Conservation (phyloP, 2,797 vertebrate genomes). For the Meda fulgida region DNA sequence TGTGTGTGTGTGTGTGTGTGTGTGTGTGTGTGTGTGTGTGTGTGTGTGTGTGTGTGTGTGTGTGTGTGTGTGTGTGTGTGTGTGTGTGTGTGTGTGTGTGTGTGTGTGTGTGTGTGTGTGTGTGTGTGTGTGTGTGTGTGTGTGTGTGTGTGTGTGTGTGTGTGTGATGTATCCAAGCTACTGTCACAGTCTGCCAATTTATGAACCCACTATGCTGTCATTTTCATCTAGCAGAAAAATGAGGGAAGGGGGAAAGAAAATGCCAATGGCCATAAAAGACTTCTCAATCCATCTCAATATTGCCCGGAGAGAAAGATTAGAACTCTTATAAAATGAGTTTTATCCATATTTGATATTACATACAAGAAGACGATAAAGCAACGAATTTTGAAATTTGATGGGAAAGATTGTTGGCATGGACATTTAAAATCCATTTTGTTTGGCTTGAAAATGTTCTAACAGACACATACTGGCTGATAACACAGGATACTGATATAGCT, state of each 20-base stretch:
- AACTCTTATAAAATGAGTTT: neutral
- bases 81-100: neutral
- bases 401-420: constrained; percentile 47
- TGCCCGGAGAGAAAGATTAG: neutral
- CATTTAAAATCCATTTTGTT: constrained; percentile 42
- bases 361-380: constrained; percentile 10
- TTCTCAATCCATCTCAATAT: neutral
- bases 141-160: neutral
- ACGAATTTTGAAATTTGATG: constrained; percentile 34
- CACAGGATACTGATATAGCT: constrained; percentile 52
- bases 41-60: neutral
- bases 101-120: neutral
- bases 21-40: neutral
- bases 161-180: neutral
- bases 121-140: too few species aligned
- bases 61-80: neutral
- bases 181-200: neutral
- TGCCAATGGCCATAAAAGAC: neutral
- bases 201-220: too few species aligned
- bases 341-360: neutral
- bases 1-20: neutral
- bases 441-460: constrained; percentile 45
- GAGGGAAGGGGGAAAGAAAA: too few species aligned
- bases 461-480: constrained; percentile 53
- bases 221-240: too few species aligned